Conservation (phyloP, 2,113 vertebrate species). For the Pandion haliaetus region DNA sequence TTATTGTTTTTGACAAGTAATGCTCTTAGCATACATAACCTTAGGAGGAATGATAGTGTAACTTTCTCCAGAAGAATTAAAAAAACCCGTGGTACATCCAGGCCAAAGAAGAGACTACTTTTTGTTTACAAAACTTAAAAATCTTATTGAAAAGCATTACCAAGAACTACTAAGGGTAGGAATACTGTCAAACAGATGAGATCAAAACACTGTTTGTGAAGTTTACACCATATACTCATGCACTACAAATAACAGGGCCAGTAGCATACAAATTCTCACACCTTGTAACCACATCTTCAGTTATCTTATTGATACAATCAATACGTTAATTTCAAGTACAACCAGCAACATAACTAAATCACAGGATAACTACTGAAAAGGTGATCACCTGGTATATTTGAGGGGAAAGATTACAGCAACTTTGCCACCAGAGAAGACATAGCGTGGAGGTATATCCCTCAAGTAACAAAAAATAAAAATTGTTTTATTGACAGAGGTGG, state of each 20-base stretch:
- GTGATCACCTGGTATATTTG: not conserved
- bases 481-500: not conserved
- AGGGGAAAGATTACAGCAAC: not conserved
- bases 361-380: not conserved
- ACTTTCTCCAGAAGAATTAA: not conserved
- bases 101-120: not conserved
- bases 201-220: not conserved
- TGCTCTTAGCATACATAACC: not conserved
- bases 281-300: not conserved
- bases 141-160: not conserved
- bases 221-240: accelerated
- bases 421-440: not conserved
- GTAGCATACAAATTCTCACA: not conserved
- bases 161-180: not conserved
- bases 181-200: not conserved
- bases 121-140: not conserved
- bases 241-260: not conserved
- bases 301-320: not conserved
- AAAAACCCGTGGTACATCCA: not conserved
- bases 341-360: not conserved
- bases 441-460: not conserved
- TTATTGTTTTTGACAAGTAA: not conserved
- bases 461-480: not conserved
- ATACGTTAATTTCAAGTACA: not conserved
- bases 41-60: not conserved